A percentile compares a stretch with the other conserved stretches of the same genome.
Conservation (phyloP, 2,888 invertebrate species). For the Pristionchus fissidentatus region DNA sequence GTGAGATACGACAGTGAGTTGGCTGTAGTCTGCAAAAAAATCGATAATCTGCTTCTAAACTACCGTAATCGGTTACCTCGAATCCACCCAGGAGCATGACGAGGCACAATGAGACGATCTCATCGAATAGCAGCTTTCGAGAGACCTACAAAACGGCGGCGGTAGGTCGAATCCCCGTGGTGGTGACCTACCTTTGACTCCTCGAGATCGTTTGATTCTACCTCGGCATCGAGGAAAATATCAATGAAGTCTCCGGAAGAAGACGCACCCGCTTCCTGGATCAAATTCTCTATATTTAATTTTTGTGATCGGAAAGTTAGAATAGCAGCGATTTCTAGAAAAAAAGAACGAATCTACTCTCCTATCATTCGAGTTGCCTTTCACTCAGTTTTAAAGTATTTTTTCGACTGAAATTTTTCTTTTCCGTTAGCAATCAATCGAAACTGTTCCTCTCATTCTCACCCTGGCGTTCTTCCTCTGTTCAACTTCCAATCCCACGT, state of each 20-base stretch:
- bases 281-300: background rate
- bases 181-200: background rate
- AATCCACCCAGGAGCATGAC: conserved; percentile 72
- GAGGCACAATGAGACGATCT: conserved; percentile 65
- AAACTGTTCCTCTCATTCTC: no score
- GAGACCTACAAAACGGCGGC: conserved; percentile 26
- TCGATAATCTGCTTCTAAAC: conserved; percentile 75
- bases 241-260: conserved; percentile 69
- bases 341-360: no score
- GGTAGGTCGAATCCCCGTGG: background rate
- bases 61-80: conserved; percentile 78
- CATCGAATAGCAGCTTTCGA: conserved; percentile 61
- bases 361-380: no score
- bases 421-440: no score
- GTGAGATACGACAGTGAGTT: conserved; percentile 39
- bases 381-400: no score
- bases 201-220: conserved; percentile 47
- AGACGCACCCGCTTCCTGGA: conserved; percentile 35
- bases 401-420: no score
- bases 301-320: background rate
- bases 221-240: conserved; percentile 67
- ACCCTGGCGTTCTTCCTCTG: conserved; percentile 36
- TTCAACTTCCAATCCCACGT: conserved; percentile 9
- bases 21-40: conserved; percentile 27
- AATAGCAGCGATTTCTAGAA: no score